Conservation (phyloP, 2,888 invertebrate genomes). For the Scaptomyza cyrtandrae region DNA sequence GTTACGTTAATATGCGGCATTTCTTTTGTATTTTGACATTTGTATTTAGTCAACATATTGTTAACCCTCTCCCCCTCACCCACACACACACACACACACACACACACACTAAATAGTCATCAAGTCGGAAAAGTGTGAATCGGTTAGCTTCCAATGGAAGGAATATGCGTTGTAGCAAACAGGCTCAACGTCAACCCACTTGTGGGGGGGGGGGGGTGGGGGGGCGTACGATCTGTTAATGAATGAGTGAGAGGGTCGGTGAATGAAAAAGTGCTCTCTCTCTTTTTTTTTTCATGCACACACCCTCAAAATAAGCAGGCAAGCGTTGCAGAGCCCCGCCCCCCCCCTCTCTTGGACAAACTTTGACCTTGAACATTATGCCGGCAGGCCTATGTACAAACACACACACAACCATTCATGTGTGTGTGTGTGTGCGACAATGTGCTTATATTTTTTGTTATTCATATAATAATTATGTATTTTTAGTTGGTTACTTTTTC, state of each 20-base stretch:
- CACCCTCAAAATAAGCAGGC: conserved; percentile 15
- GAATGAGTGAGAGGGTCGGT: conserved; percentile 2
- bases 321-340: conserved; percentile 19
- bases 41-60: conserved; percentile 11
- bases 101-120: not conserved
- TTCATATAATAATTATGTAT: conserved; percentile 57
- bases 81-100: too few relatives aligned
- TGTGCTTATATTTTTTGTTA: conserved; percentile 22
- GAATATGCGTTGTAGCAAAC: conserved; percentile 57
- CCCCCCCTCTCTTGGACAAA: conserved; percentile 2
- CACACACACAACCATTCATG: conserved; percentile 10
- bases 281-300: not conserved
- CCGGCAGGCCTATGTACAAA: conserved; percentile 44
- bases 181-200: conserved; percentile 30
- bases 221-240: conserved; percentile 5
- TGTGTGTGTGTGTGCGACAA: not conserved
- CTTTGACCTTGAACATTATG: conserved; percentile 51
- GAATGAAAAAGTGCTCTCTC: conserved; percentile 11
- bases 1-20: not conserved
- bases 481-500: conserved; percentile 49
- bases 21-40: conserved; percentile 17
- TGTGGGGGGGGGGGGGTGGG: not conserved
- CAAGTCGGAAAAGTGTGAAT: not conserved
- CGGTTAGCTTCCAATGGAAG: conserved; percentile 28
- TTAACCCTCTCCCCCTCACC: not conserved